Conservation (phyloP, 2,113 vertebrate genomes). For the Sciurus niger region DNA sequence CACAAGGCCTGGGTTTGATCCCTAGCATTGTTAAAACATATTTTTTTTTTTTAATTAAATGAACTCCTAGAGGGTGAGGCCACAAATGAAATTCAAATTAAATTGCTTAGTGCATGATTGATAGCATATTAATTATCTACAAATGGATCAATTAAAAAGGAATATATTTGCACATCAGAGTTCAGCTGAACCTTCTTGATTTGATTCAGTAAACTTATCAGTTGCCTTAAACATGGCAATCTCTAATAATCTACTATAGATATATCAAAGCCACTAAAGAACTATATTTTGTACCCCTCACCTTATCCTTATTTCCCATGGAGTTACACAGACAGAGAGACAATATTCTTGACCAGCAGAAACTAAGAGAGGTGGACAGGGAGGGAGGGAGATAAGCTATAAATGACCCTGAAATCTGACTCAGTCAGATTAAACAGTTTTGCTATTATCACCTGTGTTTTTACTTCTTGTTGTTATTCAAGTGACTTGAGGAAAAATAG, state of each 20-base stretch:
- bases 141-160: background rate
- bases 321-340: background rate
- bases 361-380: too few species aligned
- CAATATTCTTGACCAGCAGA: background rate
- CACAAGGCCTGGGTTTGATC: background rate
- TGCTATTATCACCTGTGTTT: background rate
- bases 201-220: background rate
- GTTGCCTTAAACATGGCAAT: background rate
- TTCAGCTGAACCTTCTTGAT: background rate
- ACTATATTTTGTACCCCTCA: background rate
- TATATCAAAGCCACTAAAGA: background rate
- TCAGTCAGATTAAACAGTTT: background rate
- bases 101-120: background rate
- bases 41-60: constrained; percentile 6
- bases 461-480: background rate
- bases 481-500: background rate
- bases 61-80: background rate
- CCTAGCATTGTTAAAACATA: background rate
- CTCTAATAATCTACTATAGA: background rate
- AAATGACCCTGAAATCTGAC: background rate
- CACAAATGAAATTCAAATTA: constrained; percentile 30
- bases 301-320: background rate
- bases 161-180: background rate
- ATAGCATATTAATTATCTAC: background rate
- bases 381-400: background rate